Conservation (phyloP, 1,140 invertebrate species). For the Aphaenogaster ashmeadi region DNA sequence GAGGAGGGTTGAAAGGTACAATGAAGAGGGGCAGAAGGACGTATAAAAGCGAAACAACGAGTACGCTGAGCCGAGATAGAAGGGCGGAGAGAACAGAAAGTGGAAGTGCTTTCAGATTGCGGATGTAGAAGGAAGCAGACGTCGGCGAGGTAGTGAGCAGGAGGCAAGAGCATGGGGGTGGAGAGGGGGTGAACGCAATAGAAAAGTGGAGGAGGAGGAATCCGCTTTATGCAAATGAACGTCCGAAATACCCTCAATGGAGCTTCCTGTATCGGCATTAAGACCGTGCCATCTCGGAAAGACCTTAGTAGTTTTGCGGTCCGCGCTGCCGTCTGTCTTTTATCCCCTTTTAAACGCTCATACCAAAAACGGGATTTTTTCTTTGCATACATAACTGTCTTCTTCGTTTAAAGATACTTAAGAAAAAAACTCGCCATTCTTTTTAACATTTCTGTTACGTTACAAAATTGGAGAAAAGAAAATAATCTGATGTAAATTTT, state of each 20-base stretch:
- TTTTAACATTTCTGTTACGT: not conserved
- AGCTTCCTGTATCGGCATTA: slow-evolving; percentile 61
- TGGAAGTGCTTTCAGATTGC: slow-evolving; percentile 61
- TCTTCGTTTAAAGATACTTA: not conserved
- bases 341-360: slow-evolving; percentile 5
- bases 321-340: slow-evolving; percentile 5
- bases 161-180: not conserved
- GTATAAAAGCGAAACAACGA: slow-evolving; percentile 51
- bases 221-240: slow-evolving; percentile 62
- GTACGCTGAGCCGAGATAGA: not conserved
- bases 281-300: slow-evolving; percentile 15
- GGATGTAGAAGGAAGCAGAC: slow-evolving; percentile 25
- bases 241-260: slow-evolving; percentile 48
- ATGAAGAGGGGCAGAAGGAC: slow-evolving; percentile 21
- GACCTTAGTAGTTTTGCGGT: not conserved
- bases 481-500: not conserved
- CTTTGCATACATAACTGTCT: not conserved
- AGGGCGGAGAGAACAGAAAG: slow-evolving; percentile 14
- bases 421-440: not conserved
- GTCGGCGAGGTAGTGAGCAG: not conserved
- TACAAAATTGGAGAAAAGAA: not conserved
- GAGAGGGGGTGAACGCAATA: not conserved
- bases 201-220: slow-evolving; percentile 26
- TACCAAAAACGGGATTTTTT: slow-evolving; percentile 33
- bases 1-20: slow-evolving; percentile 18